Percentiles rank a stretch among this genome's conserved stretches.
These are phyloP conservation scores for Dicycla oo DNA, from an alignment of 2,888 invertebrate genomes.

Conservation along the genomic window DNA sequence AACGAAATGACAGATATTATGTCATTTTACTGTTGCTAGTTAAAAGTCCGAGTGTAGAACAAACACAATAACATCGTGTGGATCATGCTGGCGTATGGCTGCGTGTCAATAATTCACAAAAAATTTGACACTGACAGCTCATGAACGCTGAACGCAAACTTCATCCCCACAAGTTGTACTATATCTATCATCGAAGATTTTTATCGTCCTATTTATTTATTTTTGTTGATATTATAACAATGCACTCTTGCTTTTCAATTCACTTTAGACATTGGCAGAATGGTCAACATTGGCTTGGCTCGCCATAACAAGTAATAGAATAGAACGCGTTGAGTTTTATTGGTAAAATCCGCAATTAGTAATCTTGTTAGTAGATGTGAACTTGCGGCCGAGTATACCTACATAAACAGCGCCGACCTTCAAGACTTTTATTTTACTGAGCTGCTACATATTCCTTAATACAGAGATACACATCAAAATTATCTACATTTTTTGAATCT, in stretches of 20 bases:
- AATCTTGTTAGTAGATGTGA: conserved; percentile 1
- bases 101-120: no score
- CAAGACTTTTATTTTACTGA: conserved; percentile 21
- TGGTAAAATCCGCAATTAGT: background rate
- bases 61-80: background rate
- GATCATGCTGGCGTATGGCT: no score
- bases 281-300: background rate
- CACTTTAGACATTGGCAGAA: background rate
- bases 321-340: background rate
- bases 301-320: background rate
- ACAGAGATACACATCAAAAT: conserved; percentile 39
- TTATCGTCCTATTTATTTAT: background rate
- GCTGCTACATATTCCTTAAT: conserved; percentile 36
- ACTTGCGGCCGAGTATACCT: conserved; percentile 11
- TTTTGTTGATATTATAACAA: background rate
- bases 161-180: no score
- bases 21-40: no score
- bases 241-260: background rate
- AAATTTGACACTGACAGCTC: no score
- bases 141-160: no score
- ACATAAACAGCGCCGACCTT: conserved; percentile 44
- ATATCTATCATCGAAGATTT: background rate
- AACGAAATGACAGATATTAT: no score
- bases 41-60: no score
- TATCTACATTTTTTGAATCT: conserved; percentile 35